These are phyloP conservation scores for Bagarius yarrelli DNA, from an alignment of 2,113 vertebrate species.

Conservation along the genomic window DNA sequence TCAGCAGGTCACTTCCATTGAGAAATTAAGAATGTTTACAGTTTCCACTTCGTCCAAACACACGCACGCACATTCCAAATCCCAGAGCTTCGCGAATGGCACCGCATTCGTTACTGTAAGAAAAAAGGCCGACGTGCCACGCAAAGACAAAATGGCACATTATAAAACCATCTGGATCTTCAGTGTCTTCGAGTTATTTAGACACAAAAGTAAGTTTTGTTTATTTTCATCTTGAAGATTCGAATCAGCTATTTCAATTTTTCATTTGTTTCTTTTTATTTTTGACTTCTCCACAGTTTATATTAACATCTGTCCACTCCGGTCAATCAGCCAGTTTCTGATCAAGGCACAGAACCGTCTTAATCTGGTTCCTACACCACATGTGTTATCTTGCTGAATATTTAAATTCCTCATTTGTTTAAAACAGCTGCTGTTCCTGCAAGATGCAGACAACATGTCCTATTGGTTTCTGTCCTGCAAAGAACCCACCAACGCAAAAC, in stretches of 20 bases:
- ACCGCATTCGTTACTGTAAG: slow-evolving; percentile 39
- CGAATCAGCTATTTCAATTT: background rate
- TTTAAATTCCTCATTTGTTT: slow-evolving; percentile 31
- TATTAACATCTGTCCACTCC: background rate
- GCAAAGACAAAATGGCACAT: background rate
- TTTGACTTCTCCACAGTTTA: slow-evolving; percentile 5
- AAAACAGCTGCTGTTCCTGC: slow-evolving; percentile 21
- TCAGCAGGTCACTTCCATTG: slow-evolving; percentile 53
- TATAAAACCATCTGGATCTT: background rate
- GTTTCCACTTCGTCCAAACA: slow-evolving; percentile 32
- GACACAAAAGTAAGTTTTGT: background rate
- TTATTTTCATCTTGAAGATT: background rate
- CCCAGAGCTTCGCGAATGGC: slow-evolving; percentile 29
- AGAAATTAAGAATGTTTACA: slow-evolving; percentile 54
- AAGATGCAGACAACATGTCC: background rate
- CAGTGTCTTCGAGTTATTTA: background rate
- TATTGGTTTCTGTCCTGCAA: slow-evolving; percentile 2
- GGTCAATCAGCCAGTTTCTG: background rate
- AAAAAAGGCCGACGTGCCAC: slow-evolving; percentile 16
- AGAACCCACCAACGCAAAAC: background rate
- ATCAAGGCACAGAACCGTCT: slow-evolving; percentile 13
- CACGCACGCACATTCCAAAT: slow-evolving; percentile 41
- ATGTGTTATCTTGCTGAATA: slow-evolving; percentile 17
- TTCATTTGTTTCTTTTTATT: background rate
- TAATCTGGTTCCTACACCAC: slow-evolving; percentile 6